Percentiles rank a stretch among this genome's conserved stretches.
These are phyloP conservation scores for Chromobotia macracanthus DNA, from an alignment of 2,797 vertebrate genomes.

Conservation along the genomic window DNA sequence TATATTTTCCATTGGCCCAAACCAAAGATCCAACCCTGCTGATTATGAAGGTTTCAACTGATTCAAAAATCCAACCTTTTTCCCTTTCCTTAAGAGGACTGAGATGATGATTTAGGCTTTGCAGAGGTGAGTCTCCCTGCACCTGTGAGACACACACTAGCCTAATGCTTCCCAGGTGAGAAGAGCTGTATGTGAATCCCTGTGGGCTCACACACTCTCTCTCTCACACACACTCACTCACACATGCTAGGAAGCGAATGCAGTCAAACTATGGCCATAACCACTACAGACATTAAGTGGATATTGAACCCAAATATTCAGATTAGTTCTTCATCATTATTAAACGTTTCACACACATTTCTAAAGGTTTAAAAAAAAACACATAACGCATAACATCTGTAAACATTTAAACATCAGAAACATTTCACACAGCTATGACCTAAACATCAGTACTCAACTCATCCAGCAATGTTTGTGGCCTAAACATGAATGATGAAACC, in stretches of 20 bases:
- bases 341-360: too few species aligned
- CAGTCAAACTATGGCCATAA: background rate
- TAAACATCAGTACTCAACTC: too few species aligned
- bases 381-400: too few species aligned
- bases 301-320: too few species aligned
- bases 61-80: slow-evolving; percentile 30
- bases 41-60: slow-evolving; percentile 40
- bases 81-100: slow-evolving; percentile 15
- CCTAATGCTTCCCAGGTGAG: slow-evolving; percentile 60
- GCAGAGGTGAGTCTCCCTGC: slow-evolving; percentile 52
- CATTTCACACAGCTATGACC: too few species aligned
- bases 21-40: slow-evolving; percentile 4
- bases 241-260: background rate
- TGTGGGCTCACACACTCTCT: slow-evolving; percentile 7
- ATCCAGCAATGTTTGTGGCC: too few species aligned
- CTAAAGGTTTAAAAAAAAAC: too few species aligned
- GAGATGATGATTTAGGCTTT: slow-evolving; percentile 55
- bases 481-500: too few species aligned
- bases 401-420: too few species aligned
- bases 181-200: slow-evolving; percentile 47
- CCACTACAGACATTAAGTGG: background rate
- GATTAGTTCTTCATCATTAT: too few species aligned
- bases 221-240: slow-evolving; percentile 2
- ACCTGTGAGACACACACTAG: slow-evolving; percentile 52
- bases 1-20: background rate